Conservation (phyloP, 2,797 vertebrate genomes). For the Pelodytes ibericus region DNA sequence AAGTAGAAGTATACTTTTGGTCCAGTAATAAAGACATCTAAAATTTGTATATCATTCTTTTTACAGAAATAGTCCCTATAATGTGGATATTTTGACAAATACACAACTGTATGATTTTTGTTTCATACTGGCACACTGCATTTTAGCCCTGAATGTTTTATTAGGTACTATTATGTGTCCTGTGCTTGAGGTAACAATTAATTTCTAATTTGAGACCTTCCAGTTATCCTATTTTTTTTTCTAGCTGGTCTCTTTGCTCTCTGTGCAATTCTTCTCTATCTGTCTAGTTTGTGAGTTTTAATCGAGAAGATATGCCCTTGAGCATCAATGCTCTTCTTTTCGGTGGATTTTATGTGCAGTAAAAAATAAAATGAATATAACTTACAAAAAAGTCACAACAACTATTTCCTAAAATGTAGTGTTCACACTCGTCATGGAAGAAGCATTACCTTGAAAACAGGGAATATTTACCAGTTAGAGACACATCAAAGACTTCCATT, state of each 20-base stretch:
- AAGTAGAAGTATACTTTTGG: too few species aligned
- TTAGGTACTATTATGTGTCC: slow-evolving; percentile 41
- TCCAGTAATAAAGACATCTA: too few species aligned
- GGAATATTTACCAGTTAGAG: slow-evolving; percentile 3
- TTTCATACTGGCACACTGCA: neutral
- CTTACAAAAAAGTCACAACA: slow-evolving; percentile 1
- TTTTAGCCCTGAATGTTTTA: slow-evolving; percentile 39
- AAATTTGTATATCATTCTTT: too few species aligned
- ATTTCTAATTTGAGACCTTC: slow-evolving; percentile 46
- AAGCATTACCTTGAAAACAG: neutral
- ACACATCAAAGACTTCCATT: slow-evolving; percentile 2
- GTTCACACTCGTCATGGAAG: slow-evolving; percentile 2
- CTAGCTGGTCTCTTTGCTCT: slow-evolving; percentile 28
- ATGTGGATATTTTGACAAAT: neutral
- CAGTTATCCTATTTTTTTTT: slow-evolving; percentile 42
- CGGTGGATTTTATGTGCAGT: slow-evolving; percentile 25
- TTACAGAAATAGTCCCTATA: too few species aligned
- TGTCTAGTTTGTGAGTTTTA: slow-evolving; percentile 44
- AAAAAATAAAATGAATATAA: slow-evolving; percentile 38
- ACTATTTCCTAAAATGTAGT: slow-evolving; percentile 21
- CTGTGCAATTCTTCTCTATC: slow-evolving; percentile 24
- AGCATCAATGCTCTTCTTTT: slow-evolving; percentile 32
- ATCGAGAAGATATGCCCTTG: slow-evolving; percentile 39
- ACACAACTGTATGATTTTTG: slow-evolving; percentile 17
- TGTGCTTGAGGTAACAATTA: slow-evolving; percentile 46